Conservation (phyloP, 1,140 invertebrate genomes). For the Trachymyrmex septentrionalis region DNA sequence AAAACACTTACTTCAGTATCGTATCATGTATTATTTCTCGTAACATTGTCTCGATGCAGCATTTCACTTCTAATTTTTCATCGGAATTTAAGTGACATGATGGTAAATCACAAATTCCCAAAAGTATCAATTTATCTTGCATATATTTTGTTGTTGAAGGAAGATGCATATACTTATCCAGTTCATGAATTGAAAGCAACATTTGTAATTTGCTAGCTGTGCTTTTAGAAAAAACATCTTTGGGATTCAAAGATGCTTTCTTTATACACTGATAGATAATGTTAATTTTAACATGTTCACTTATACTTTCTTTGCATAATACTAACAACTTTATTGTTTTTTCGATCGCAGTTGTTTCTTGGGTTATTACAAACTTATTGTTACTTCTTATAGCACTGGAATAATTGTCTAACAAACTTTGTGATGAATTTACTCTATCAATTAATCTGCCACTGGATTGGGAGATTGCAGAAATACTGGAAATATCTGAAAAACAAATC, state of each 20-base stretch:
- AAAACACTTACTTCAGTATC: conserved; percentile 69
- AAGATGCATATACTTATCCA: conserved; percentile 76
- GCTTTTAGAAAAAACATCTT: conserved; percentile 51
- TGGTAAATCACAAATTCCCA: conserved; percentile 78
- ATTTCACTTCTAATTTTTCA: conserved; percentile 76
- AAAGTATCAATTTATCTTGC: conserved; percentile 70
- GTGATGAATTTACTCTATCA: conserved; percentile 66
- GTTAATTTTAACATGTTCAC: conserved; percentile 70
- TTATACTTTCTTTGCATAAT: conserved; percentile 73
- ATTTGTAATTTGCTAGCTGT: conserved; percentile 70
- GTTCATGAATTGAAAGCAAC: conserved; percentile 70
- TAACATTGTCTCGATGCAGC: conserved; percentile 72
- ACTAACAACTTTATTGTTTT: conserved; percentile 64
- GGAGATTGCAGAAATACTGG: conserved; percentile 75
- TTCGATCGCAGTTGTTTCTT: conserved; percentile 57
- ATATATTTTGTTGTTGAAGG: conserved; percentile 65
- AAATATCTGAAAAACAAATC: conserved; percentile 73
- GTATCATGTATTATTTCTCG: conserved; percentile 72
- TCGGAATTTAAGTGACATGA: conserved; percentile 70
- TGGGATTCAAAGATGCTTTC: conserved; percentile 56
- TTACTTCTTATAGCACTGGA: conserved; percentile 34
- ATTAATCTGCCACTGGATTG: conserved; percentile 61
- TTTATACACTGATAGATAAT: conserved; percentile 74
- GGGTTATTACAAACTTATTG: conserved; percentile 12
- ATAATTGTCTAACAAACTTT: conserved; percentile 64